phyloP scores from a whole-genome alignment of 2,888 invertebrate genomes.

The Amphimallon solstitiale region DNA sequence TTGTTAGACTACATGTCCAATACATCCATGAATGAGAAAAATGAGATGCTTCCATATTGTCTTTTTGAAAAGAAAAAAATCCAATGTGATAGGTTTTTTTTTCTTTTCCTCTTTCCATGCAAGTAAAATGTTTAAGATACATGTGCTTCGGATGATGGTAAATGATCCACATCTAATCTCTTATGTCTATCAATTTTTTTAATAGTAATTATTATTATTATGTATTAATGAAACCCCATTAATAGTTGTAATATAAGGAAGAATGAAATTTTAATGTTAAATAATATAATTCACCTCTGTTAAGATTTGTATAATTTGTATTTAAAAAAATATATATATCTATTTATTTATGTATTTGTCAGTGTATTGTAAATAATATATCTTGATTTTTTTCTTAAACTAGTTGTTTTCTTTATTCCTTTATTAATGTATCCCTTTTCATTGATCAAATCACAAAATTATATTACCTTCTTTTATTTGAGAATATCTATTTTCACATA shows the following conservation, averaged over 20 bases:
- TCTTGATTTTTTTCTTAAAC: conserved; percentile 27
- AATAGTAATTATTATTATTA: too few species aligned
- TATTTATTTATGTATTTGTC: conserved; percentile 31
- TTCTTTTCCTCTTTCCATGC: too few species aligned
- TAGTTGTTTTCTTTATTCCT: conserved; percentile 7
- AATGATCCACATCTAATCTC: background rate
- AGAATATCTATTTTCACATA: too few species aligned
- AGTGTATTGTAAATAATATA: conserved; percentile 30
- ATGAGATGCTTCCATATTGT: conserved; percentile 20
- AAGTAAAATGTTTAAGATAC: background rate
- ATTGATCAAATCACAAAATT: too few species aligned
- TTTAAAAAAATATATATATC: conserved; percentile 14
- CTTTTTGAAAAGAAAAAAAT: conserved; percentile 18
- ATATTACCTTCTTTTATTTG: too few species aligned
- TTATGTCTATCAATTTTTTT: background rate
- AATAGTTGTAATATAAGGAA: conserved; percentile 8
- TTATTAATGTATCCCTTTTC: background rate
- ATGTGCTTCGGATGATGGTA: background rate
- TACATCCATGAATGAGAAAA: conserved; percentile 1
- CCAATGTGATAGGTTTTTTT: conserved; percentile 17
- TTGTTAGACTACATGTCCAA: background rate
- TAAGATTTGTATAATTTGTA: conserved; percentile 30
- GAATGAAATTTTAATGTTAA: background rate
- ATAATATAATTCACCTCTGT: conserved; percentile 14
- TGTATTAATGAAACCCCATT: conserved; percentile 16